These are phyloP conservation scores for Sycophila sp. DNA, from an alignment of 1,140 invertebrate species.

Conservation along the genomic window DNA sequence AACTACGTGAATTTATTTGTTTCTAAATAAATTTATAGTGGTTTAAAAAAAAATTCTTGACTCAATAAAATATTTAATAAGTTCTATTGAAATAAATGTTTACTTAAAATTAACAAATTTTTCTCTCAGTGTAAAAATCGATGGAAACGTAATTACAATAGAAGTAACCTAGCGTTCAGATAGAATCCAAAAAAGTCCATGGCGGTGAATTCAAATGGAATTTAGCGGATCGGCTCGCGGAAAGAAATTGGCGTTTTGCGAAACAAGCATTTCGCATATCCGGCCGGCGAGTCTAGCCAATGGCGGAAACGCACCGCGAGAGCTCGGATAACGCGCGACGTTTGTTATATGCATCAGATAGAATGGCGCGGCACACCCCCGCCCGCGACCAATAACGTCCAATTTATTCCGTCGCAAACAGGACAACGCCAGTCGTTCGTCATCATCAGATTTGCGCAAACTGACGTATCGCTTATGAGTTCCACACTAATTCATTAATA, in stretches of 20 bases:
- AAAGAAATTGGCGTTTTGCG: conserved; percentile 1
- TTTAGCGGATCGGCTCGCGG: conserved; percentile 6
- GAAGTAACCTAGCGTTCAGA: too few species aligned
- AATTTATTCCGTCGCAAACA: conserved; percentile 59
- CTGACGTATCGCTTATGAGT: conserved; percentile 57
- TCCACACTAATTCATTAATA: conserved; percentile 59
- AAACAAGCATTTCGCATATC: too few species aligned
- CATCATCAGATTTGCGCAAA: conserved; percentile 49
- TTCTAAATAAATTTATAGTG: too few species aligned
- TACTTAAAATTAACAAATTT: too few species aligned
- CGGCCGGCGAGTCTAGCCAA: too few species aligned
- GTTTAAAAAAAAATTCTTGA: too few species aligned
- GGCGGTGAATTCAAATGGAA: conserved; percentile 2
- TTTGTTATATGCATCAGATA: conserved; percentile 60
- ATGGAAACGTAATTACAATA: too few species aligned
- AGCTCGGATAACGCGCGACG: conserved; percentile 52
- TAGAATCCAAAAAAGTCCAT: conserved; percentile 3
- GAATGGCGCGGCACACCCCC: conserved; percentile 45
- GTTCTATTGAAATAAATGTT: too few species aligned
- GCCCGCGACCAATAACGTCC: conserved; percentile 46
- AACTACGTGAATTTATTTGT: too few species aligned
- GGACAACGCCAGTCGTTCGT: conserved; percentile 29
- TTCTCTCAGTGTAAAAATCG: too few species aligned
- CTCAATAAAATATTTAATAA: too few species aligned
- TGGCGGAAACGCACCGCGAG: conserved; percentile 46